Conservation (phyloP, 1,140 invertebrate species). For the Drosophila repletoides region DNA sequence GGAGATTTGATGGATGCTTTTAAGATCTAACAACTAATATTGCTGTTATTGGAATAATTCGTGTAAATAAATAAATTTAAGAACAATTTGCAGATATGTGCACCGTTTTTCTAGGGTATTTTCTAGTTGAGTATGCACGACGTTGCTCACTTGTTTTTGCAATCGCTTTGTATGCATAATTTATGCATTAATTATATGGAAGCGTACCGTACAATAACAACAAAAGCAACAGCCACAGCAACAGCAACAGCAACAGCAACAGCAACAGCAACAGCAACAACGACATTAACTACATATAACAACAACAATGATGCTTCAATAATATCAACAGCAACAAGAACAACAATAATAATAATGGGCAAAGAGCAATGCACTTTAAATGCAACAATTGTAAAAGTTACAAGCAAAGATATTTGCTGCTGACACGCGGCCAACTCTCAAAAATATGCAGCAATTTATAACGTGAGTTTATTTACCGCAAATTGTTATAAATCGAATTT, state of each 20-base stretch:
- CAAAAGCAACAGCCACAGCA: slow-evolving; percentile 8
- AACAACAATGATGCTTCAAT: slow-evolving; percentile 16
- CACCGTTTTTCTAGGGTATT: no score
- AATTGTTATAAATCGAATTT: slow-evolving; percentile 77
- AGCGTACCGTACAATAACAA: slow-evolving; percentile 23
- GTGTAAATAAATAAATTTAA: no score
- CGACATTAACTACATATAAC: no score
- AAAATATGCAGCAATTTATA: slow-evolving; percentile 59
- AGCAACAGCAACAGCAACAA: background rate
- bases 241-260: slow-evolving; percentile 6
- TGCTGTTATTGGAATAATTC: no score
- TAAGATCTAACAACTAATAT: no score
- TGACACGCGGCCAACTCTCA: slow-evolving; percentile 20
- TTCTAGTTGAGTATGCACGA: no score
- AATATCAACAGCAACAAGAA: slow-evolving; percentile 7
- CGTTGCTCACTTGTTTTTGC: background rate
- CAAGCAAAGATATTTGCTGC: slow-evolving; percentile 39
- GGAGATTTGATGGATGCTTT: no score
- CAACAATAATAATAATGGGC: slow-evolving; percentile 1
- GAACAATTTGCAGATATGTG: no score
- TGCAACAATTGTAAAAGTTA: slow-evolving; percentile 32
- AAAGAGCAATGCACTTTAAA: slow-evolving; percentile 48
- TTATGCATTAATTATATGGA: slow-evolving; percentile 61
- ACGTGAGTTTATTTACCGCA: slow-evolving; percentile 68
- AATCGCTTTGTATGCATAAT: slow-evolving; percentile 55